Evolutionary conservation across 2,113 vertebrate genomes (phyloP).

Genomic region (Tenrec ecaudatus): DNA sequence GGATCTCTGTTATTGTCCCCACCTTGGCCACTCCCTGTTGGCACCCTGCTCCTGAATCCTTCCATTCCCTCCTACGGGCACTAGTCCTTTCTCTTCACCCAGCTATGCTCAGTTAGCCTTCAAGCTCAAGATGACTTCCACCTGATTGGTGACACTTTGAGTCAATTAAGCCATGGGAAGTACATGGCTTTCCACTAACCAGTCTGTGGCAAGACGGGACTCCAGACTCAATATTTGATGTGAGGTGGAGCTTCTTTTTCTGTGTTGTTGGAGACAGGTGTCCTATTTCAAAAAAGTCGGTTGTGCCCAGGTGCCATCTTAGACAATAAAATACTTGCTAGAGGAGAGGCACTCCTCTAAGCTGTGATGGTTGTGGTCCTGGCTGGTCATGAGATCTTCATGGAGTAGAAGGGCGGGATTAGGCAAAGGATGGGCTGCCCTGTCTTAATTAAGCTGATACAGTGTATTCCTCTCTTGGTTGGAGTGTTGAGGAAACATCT

Average conservation of each 20-base stretch:
- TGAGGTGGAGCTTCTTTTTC: fast-evolving
- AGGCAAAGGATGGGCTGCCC: not conserved
- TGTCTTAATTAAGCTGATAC: not conserved
- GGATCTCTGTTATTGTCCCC: not conserved
- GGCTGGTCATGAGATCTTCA: fast-evolving
- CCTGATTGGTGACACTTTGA: not conserved
- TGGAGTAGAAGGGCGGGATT: not conserved
- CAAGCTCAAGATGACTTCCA: not conserved
- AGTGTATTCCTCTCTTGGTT: not conserved
- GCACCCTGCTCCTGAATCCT: too few species aligned
- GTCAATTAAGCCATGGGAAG: not conserved
- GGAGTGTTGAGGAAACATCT: not conserved
- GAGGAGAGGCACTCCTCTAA: not conserved
- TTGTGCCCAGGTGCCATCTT: not conserved
- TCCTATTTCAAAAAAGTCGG: not conserved
- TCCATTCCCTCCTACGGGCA: not conserved
- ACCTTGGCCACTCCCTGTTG: too few species aligned
- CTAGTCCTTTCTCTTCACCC: not conserved
- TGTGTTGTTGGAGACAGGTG: not conserved
- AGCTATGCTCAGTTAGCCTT: too few species aligned
- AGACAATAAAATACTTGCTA: not conserved
- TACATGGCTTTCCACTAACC: not conserved
- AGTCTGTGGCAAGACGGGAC: not conserved
- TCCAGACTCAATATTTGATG: not conserved
- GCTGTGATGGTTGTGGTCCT: not conserved